These are phyloP conservation scores for Melipona beecheii DNA, from an alignment of 2,888 invertebrate species.

Conservation along the genomic window DNA sequence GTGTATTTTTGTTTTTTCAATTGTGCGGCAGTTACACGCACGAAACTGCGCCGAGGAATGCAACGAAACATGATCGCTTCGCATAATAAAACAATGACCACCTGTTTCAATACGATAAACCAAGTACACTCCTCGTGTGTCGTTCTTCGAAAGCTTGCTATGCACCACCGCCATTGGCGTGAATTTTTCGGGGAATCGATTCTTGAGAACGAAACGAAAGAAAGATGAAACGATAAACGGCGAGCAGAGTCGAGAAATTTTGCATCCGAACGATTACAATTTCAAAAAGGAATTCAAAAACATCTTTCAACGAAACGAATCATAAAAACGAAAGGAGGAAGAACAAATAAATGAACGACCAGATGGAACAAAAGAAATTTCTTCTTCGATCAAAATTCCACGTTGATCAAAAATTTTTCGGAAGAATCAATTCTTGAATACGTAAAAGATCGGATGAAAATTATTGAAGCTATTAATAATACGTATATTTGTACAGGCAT, in stretches of 20 bases:
- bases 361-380: too few relatives aligned
- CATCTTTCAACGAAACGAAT: too few relatives aligned
- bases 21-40: not conserved
- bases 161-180: not conserved
- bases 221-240: not conserved
- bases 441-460: too few relatives aligned
- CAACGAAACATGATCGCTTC: not conserved
- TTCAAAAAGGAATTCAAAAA: too few relatives aligned
- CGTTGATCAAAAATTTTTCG: not conserved
- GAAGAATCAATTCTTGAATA: too few relatives aligned
- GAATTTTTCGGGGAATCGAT: not conserved
- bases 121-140: not conserved
- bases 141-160: not conserved
- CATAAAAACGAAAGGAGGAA: not conserved
- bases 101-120: not conserved
- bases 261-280: too few relatives aligned
- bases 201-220: not conserved
- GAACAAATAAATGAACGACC: not conserved
- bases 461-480: too few relatives aligned
- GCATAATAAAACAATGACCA: not conserved
- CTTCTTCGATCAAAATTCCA: not conserved
- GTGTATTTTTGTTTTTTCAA: constrained; percentile 2
- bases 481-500: not conserved
- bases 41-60: not conserved
- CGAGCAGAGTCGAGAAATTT: not conserved